Evolutionary conservation across 2,797 vertebrate genomes (phyloP).

Genomic region (Echiichthys vipera): DNA sequence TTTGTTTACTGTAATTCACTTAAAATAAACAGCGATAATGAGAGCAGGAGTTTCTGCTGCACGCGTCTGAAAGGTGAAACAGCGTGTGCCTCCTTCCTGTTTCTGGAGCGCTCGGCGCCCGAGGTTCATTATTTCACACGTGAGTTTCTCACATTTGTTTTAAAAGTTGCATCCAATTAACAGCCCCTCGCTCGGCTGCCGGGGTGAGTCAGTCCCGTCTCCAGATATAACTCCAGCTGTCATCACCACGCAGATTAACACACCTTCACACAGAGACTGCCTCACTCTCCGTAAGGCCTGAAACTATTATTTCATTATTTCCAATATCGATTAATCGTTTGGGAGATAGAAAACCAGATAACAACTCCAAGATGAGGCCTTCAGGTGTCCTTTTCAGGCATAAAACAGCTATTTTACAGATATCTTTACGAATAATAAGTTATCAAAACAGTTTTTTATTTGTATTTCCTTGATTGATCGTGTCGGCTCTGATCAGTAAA

Average conservation of each 20-base stretch:
- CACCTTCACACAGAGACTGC: constrained; percentile 16
- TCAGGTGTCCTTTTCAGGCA: background rate
- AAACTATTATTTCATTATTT: background rate
- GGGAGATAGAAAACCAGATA: background rate
- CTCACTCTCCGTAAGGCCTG: background rate
- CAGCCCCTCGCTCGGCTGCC: constrained; percentile 39
- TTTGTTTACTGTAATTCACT: background rate
- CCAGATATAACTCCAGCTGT: constrained; percentile 52
- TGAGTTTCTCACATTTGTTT: constrained; percentile 16
- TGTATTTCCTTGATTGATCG: background rate
- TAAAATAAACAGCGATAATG: background rate
- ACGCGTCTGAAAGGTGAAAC: background rate
- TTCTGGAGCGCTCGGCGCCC: background rate
- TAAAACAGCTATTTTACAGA: too few species aligned
- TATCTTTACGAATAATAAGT: too few species aligned
- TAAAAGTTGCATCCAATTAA: constrained; percentile 59
- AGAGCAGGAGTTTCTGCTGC: background rate
- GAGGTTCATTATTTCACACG: background rate
- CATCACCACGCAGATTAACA: constrained; percentile 32
- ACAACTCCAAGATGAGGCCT: background rate
- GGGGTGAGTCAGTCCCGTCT: constrained; percentile 59
- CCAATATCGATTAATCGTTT: rapidly evolving
- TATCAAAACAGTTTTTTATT: background rate
- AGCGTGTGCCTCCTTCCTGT: background rate
- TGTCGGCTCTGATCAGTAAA: background rate